These are phyloP conservation scores for Hyles vespertilio DNA, from an alignment of 1,140 invertebrate genomes.

Conservation along the genomic window DNA sequence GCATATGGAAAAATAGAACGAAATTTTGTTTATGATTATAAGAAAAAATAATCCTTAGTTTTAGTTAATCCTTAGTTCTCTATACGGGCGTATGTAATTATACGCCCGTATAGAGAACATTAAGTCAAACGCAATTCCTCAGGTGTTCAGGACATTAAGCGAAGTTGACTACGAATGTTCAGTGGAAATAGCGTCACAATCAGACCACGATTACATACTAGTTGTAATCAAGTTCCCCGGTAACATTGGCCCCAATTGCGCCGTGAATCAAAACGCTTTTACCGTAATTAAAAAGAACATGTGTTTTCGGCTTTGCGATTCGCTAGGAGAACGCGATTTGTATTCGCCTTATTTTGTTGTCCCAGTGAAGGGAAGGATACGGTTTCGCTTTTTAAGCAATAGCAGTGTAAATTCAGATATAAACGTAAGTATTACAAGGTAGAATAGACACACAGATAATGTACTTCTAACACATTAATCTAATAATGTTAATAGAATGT, in stretches of 20 bases:
- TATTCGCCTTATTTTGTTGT: constrained; percentile 39
- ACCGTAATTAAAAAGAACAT: constrained; percentile 38
- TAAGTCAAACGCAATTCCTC: neutral
- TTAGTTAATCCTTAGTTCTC: too few species aligned
- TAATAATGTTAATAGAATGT: too few species aligned
- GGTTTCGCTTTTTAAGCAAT: constrained; percentile 54
- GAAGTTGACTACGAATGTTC: constrained; percentile 50
- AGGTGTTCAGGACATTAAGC: constrained; percentile 48
- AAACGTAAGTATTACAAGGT: constrained; percentile 33
- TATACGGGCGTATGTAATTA: too few species aligned
- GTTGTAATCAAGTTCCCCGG: constrained; percentile 48
- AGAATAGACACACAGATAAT: neutral
- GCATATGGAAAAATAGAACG: too few species aligned
- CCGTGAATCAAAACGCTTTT: constrained; percentile 39
- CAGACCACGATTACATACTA: constrained; percentile 21
- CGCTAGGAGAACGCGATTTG: constrained; percentile 18
- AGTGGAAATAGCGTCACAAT: constrained; percentile 41
- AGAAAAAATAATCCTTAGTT: too few species aligned
- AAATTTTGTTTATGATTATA: too few species aligned
- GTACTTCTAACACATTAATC: neutral
- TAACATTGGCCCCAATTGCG: constrained; percentile 34
- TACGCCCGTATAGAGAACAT: too few species aligned
- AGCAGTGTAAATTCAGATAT: constrained; percentile 60
- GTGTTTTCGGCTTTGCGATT: constrained; percentile 47
- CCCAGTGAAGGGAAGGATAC: constrained; percentile 32